Percentiles rank a stretch among this genome's conserved stretches.
These are phyloP conservation scores for Pituophis catenifer DNA, from an alignment of 2,113 vertebrate genomes.

Conservation along the genomic window DNA sequence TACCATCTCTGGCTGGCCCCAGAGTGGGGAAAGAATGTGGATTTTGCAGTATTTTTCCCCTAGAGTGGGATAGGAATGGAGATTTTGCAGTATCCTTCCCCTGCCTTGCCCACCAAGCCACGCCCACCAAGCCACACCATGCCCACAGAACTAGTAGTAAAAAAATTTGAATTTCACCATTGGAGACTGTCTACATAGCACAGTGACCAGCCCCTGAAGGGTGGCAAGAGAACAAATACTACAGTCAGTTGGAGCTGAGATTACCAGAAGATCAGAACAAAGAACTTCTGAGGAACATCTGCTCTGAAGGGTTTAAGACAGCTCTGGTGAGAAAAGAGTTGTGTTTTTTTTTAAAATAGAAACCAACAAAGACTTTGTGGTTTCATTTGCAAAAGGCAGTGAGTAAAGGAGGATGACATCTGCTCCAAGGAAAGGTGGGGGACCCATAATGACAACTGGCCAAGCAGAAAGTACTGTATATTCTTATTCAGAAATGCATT, in stretches of 20 bases:
- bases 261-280: neutral
- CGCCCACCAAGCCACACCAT: too few species aligned
- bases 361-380: neutral
- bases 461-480: neutral
- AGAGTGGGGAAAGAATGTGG: too few species aligned
- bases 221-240: neutral
- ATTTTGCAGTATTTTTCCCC: too few species aligned
- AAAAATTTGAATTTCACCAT: too few species aligned
- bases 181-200: neutral
- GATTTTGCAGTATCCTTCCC: too few species aligned
- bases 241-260: neutral
- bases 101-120: too few species aligned
- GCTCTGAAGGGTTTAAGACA: neutral
- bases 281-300: neutral
- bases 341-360: neutral
- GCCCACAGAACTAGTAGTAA: too few species aligned
- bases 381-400: neutral
- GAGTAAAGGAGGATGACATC: neutral
- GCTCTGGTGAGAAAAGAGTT: neutral
- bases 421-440: neutral
- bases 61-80: too few species aligned
- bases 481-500: neutral
- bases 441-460: neutral
- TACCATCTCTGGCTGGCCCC: too few species aligned
- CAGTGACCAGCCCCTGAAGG: neutral